Conservation (phyloP, 30 jellyfish, hydroid and myxozoan genomes). For the Chrysaora quinquecirrha region DNA sequence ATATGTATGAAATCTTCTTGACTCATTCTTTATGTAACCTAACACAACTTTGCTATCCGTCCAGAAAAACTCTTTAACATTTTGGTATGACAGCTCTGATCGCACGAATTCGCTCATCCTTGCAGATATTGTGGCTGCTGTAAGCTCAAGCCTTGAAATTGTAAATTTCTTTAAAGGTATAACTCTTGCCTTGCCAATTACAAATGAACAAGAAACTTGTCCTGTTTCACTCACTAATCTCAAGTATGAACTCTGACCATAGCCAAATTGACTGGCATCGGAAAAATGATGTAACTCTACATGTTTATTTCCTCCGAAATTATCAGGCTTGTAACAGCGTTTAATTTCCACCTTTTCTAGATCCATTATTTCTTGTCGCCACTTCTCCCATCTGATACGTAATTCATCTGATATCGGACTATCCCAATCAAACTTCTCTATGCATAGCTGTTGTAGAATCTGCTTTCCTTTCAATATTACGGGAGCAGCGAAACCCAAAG, state of each 20-base stretch:
- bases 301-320: constrained; percentile 29
- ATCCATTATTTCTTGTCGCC: constrained; percentile 34
- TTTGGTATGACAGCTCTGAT: background rate
- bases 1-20: constrained; percentile 38
- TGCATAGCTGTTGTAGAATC: constrained; percentile 25
- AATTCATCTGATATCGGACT: background rate
- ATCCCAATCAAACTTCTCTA: constrained; percentile 24
- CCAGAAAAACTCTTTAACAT: constrained; percentile 40
- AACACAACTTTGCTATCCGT: constrained; percentile 48
- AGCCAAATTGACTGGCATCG: constrained; percentile 46
- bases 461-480: constrained; percentile 8
- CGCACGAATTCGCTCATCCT: constrained; percentile 19
- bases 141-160: constrained; percentile 48
- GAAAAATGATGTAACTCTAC: constrained; percentile 55
- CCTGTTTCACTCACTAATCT: constrained; percentile 10
- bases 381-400: constrained; percentile 27
- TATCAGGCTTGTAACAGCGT: constrained; percentile 51
- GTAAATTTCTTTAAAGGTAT: constrained; percentile 38
- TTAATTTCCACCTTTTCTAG: constrained; percentile 25
- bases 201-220: constrained; percentile 18
- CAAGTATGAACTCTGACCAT: constrained; percentile 28
- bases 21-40: constrained; percentile 38
- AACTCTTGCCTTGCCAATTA: constrained; percentile 49
- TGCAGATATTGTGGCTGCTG: constrained; percentile 39
- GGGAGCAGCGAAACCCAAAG: constrained; percentile 40